phyloP scores from a whole-genome alignment of 2,797 vertebrate species.

The Sebastes elongatus region DNA sequence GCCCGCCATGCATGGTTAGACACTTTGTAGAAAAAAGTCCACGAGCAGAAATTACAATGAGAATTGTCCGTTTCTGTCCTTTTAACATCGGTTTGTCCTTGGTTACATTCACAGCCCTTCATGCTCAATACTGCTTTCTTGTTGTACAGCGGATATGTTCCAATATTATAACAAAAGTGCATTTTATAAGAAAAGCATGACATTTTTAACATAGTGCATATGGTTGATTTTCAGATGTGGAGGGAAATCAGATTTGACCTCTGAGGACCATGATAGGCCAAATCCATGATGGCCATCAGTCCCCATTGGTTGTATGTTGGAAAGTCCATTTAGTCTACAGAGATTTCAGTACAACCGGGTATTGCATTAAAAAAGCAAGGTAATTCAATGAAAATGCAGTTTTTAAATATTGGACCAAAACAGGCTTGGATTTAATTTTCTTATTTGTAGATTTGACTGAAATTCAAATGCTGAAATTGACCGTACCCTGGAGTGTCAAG shows the following conservation, averaged over 20 bases:
- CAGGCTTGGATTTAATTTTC: neutral
- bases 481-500: neutral
- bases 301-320: neutral
- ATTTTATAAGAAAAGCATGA: too few relatives aligned
- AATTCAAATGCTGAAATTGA: neutral
- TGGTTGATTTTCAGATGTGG: too few relatives aligned
- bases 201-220: too few relatives aligned
- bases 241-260: too few relatives aligned
- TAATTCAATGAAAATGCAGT: neutral
- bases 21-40: constrained; percentile 5
- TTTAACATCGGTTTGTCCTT: neutral
- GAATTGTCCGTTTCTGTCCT: neutral
- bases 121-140: neutral
- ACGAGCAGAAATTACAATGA: neutral
- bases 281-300: too few relatives aligned
- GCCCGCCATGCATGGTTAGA: constrained; percentile 9
- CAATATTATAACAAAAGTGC: too few relatives aligned
- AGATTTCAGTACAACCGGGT: neutral
- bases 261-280: too few relatives aligned
- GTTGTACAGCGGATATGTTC: too few relatives aligned
- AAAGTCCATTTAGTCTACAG: neutral
- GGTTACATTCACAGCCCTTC: neutral
- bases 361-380: neutral
- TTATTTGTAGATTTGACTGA: neutral
- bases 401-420: neutral